These are phyloP conservation scores for Mesochorus sp. DNA, from an alignment of 2,888 invertebrate species.

Conservation along the genomic window DNA sequence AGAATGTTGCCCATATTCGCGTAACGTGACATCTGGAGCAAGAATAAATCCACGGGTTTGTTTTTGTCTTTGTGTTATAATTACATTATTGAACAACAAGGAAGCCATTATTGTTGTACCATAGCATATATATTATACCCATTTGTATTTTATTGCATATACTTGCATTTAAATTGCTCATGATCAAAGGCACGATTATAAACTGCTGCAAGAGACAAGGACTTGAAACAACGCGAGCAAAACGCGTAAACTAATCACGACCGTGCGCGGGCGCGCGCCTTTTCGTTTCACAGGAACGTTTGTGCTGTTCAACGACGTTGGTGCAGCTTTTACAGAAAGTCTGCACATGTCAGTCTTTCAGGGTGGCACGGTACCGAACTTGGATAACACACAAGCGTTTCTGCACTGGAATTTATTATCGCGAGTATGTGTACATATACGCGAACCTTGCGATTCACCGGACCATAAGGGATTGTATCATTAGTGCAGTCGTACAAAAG, in stretches of 20 bases:
- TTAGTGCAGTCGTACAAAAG: neutral
- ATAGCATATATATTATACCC: no score
- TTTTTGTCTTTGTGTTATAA: neutral
- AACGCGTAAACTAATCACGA: no score
- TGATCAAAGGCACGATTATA: constrained; percentile 24
- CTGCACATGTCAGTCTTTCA: no score
- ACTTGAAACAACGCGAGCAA: no score
- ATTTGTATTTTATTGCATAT: no score
- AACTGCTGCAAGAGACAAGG: no score
- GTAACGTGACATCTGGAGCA: neutral
- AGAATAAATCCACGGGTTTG: neutral
- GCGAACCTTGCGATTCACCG: neutral
- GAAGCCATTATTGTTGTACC: neutral
- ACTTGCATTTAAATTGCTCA: neutral
- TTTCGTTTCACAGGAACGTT: neutral
- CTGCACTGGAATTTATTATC: no score
- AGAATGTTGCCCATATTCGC: neutral
- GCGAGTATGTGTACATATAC: neutral
- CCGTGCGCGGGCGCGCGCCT: neutral
- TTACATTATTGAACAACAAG: neutral
- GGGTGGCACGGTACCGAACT: neutral
- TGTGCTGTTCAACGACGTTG: no score
- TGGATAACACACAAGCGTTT: neutral
- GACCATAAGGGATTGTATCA: neutral
- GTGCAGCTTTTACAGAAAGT: no score